Conservation (phyloP, 2,113 vertebrate species). For the Podarcis cretensis region DNA sequence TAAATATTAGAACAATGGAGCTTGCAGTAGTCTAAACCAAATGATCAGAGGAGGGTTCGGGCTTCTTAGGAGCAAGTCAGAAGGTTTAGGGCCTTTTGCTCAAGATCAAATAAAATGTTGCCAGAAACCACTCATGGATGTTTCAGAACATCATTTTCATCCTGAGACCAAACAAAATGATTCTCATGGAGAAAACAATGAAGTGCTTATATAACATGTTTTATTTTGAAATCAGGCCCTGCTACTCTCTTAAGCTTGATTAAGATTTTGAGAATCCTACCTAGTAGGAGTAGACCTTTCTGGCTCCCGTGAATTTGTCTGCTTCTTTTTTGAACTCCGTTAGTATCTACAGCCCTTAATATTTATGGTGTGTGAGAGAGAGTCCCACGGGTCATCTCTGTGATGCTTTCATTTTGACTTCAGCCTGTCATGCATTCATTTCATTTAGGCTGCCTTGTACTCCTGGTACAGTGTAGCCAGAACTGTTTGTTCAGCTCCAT, state of each 20-base stretch:
- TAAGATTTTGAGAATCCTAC: background rate
- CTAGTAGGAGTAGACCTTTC: background rate
- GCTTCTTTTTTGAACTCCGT: background rate
- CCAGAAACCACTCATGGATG: background rate
- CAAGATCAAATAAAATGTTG: too few species aligned
- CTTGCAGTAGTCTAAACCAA: background rate
- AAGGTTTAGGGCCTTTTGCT: background rate
- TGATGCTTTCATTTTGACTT: background rate
- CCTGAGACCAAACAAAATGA: background rate
- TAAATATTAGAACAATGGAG: background rate
- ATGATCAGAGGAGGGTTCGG: background rate
- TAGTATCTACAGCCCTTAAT: background rate
- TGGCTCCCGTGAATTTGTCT: background rate
- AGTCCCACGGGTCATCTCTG: background rate
- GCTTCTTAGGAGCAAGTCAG: background rate
- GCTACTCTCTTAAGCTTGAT: background rate
- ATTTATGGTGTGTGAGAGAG: background rate
- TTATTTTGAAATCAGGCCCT: background rate
- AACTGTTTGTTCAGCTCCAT: conserved; percentile 6
- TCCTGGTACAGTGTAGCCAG: background rate
- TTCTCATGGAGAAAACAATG: background rate
- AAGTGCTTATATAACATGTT: background rate
- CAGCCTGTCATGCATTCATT: background rate
- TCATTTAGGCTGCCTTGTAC: background rate
- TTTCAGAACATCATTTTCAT: background rate